Base-by-base conservation (phyloP, 2,888 invertebrate genomes). In the Urechis unicinctus region DNA sequence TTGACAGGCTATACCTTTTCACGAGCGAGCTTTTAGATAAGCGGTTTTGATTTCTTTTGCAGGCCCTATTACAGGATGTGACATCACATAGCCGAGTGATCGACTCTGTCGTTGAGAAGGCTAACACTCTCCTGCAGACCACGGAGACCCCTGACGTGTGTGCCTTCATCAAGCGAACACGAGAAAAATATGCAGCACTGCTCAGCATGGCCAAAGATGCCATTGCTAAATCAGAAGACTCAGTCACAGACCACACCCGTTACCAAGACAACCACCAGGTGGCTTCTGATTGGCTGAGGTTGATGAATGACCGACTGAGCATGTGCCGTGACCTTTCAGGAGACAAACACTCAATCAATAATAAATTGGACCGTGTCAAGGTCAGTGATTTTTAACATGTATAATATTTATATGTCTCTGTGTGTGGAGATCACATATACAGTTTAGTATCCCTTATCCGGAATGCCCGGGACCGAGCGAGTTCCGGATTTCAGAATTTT, bases 91-190 rank as follows among this genome's bases (percentile, higher is more conserved):
- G 92, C 73, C 83, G 92, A 64, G 86, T 92, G 3, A 86, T 95
- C 47, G 94, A 94, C 80, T 87, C 88, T 5, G 86, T 94, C 1
- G 87, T 88, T 4, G 93, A 94, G 70, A 93, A 92, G 77, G 91
- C 91, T 0, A 85, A 87, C 64, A 83, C 83, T 22, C 74, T 87
- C 3, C 83, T 87, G 1, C 81, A 84, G 25, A 86, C 85, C 26
- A 84, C 90, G 2, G 82, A 65, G 46, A 69, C 68, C 58, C 63
- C 69, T 6, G 71, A 75, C 17, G 68, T 74, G 42, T 60, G 67
- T 26, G 56, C 62, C 21, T 69, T 71, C 53, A 69, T 73, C 57
- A 68, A 66, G 42, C 66, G 66, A 52, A 62, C 70, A 53, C 68
- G 58, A 53, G 66, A 69, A 6, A 60, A 69, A 63, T 75, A 73